A percentile compares a stretch with the other conserved stretches of the same genome.
These are phyloP conservation scores for Himantopus leucocephalus DNA, from an alignment of 2,113 vertebrate genomes.

Conservation along the genomic window DNA sequence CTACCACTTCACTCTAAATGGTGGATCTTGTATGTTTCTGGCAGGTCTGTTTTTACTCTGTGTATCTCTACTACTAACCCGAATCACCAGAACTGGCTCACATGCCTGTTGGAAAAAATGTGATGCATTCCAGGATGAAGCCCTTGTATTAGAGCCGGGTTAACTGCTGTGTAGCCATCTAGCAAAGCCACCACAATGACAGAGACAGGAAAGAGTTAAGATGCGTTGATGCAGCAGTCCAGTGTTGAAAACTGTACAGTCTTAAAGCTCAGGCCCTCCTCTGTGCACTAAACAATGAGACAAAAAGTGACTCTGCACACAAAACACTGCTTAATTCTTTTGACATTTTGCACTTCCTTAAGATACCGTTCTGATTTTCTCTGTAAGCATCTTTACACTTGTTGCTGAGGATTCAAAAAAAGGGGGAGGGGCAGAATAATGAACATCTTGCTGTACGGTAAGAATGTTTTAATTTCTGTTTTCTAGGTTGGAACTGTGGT, in stretches of 20 bases:
- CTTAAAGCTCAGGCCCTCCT: not conserved
- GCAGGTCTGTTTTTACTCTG: not conserved
- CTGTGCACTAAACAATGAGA: not conserved
- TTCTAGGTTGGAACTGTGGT: constrained; percentile 88
- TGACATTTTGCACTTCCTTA: not conserved
- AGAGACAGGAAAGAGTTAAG: not conserved
- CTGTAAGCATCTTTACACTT: not conserved
- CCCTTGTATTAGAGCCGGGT: not conserved
- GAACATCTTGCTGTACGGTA: not conserved
- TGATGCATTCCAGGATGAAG: not conserved
- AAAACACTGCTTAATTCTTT: not conserved
- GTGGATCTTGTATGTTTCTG: not conserved
- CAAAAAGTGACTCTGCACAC: not conserved
- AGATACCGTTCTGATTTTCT: not conserved
- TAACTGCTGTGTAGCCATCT: not conserved
- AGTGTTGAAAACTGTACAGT: not conserved
- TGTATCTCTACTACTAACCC: not conserved
- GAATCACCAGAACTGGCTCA: not conserved
- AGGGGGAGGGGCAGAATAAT: not conserved
- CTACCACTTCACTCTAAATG: not conserved
- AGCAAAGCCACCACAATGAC: not conserved
- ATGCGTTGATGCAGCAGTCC: not conserved
- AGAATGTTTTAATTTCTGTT: not conserved
- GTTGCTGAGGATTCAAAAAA: not conserved
- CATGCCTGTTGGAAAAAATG: not conserved